phyloP scores from a whole-genome alignment of 2,888 invertebrate genomes.

The Acrobasis repandana region DNA sequence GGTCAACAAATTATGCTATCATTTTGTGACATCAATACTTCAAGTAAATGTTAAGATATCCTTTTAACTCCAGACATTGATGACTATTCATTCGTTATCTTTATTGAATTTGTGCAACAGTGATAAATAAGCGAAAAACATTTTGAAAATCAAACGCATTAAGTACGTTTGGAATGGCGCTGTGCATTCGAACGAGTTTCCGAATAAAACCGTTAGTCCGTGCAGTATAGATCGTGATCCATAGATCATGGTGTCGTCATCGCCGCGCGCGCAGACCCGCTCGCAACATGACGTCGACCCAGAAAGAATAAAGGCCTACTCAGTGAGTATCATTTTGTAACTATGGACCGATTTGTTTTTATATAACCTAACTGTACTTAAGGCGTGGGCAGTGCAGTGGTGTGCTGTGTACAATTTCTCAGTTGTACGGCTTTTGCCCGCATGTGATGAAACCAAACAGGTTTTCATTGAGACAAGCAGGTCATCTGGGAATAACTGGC shows the following conservation, averaged over 20 bases:
- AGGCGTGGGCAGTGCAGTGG: slow-evolving; percentile 17
- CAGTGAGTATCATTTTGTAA: slow-evolving; percentile 62
- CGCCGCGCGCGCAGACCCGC: slow-evolving; percentile 76
- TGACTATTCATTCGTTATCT: slow-evolving; percentile 10
- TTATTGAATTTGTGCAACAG: background rate
- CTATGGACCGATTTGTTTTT: slow-evolving; percentile 24
- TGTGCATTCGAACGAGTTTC: slow-evolving; percentile 34
- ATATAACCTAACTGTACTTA: slow-evolving; percentile 28
- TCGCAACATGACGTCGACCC: slow-evolving; percentile 76
- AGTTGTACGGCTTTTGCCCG: slow-evolving; percentile 15
- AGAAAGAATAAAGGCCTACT: slow-evolving; percentile 77
- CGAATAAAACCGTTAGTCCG: slow-evolving; percentile 49
- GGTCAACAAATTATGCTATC: slow-evolving; percentile 4
- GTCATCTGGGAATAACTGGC: slow-evolving; percentile 11
- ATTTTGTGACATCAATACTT: background rate
- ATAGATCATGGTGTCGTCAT: slow-evolving; percentile 80
- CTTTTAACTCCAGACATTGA: background rate
- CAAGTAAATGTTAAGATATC: background rate
- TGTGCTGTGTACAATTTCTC: slow-evolving; percentile 16
- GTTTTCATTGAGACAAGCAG: slow-evolving; percentile 18
- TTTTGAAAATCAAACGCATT: slow-evolving; percentile 25
- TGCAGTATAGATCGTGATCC: slow-evolving; percentile 64
- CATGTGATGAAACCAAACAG: slow-evolving; percentile 18
- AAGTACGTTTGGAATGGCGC: slow-evolving; percentile 37
- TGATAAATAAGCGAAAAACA: slow-evolving; percentile 16